Percentiles rank a stretch among this genome's conserved stretches.
Evolutionary conservation across 2,888 invertebrate species (phyloP).

Genomic region (Thysanoteuthis rhombus): DNA sequence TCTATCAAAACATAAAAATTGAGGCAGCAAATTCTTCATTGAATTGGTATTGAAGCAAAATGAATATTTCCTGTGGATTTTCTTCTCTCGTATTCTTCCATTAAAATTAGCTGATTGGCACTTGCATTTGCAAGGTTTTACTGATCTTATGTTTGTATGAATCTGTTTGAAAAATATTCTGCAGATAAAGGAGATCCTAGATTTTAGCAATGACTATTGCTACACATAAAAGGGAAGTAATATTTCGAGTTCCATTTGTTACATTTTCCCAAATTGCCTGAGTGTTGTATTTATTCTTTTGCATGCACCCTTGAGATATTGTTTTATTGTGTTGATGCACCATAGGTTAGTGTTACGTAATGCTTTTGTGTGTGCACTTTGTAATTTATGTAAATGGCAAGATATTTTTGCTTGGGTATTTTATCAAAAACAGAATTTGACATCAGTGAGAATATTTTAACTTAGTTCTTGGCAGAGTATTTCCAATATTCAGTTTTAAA

Average conservation of each 20-base stretch:
- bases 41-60: no score
- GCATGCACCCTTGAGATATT: neutral
- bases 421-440: no score
- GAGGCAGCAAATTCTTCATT: no score
- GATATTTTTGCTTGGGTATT: neutral
- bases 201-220: neutral
- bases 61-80: no score
- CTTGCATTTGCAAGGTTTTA: neutral
- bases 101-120: no score
- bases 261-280: neutral
- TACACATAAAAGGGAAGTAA: neutral
- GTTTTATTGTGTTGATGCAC: no score
- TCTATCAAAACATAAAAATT: no score
- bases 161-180: neutral
- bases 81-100: no score
- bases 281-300: neutral
- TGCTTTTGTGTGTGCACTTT: neutral
- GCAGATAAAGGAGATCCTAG: conserved; percentile 12
- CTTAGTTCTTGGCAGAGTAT: neutral
- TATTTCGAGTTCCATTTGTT: neutral
- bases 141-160: neutral
- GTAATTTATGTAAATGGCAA: neutral
- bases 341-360: neutral
- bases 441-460: no score
- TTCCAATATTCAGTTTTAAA: neutral